Percentiles rank a stretch among this genome's conserved stretches.
phyloP scores from a whole-genome alignment of 1,140 invertebrate species.

The Parasteatoda tepidariorum region DNA sequence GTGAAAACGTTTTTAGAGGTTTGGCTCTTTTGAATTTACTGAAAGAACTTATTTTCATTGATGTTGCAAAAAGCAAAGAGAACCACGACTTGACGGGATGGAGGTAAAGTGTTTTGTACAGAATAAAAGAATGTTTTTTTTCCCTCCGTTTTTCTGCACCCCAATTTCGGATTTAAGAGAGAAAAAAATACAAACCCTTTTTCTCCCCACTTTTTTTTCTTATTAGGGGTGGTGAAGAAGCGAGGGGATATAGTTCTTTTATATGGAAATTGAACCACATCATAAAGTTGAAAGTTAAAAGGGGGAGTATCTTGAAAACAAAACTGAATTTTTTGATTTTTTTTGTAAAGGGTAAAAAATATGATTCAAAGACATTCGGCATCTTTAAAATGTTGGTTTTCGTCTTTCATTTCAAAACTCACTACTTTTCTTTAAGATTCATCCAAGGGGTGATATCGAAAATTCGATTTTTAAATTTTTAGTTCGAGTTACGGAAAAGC shows the following conservation, averaged over 20 bases:
- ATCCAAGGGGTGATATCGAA: not conserved
- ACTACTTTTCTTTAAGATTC: not conserved
- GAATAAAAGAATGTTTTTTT: slow-evolving; percentile 18
- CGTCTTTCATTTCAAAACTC: not conserved
- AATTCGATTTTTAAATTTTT: too few relatives aligned
- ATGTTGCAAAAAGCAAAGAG: not conserved
- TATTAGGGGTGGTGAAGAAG: not conserved
- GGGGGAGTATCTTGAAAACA: not conserved
- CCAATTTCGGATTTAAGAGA: slow-evolving; percentile 32
- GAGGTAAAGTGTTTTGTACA: slow-evolving; percentile 25
- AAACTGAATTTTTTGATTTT: not conserved
- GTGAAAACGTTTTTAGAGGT: not conserved
- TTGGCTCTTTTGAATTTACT: slow-evolving; percentile 3
- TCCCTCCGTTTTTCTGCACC: slow-evolving; percentile 6
- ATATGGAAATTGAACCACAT: slow-evolving; percentile 56
- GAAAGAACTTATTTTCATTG: slow-evolving; percentile 42
- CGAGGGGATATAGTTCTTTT: slow-evolving; percentile 56
- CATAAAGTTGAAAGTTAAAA: not conserved
- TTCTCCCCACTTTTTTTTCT: slow-evolving; percentile 2
- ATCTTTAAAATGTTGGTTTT: not conserved
- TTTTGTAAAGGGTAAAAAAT: not conserved
- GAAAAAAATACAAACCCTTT: slow-evolving; percentile 2
- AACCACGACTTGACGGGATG: not conserved
- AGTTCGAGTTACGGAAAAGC: too few relatives aligned
- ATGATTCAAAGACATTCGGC: not conserved